phyloP scores from a whole-genome alignment of 1,140 invertebrate genomes.

The Anastrepha obliqua region DNA sequence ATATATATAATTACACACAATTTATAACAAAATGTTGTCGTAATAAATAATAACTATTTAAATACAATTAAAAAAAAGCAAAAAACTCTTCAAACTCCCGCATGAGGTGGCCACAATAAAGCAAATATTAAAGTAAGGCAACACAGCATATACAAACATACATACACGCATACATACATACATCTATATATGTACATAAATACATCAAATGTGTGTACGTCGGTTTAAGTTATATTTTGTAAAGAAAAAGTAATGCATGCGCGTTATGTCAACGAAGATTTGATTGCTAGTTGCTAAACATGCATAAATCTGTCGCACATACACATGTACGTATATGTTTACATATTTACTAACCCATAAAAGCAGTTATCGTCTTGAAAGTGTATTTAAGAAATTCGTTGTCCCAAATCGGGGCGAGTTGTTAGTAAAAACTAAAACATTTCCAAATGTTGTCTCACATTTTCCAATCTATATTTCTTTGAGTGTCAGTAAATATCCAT shows the following conservation, averaged over 20 bases:
- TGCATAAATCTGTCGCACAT: not conserved
- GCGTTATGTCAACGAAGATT: no score
- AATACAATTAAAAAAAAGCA: not conserved
- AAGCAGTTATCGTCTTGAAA: not conserved
- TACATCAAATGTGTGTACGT: no score
- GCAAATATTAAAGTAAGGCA: conserved; percentile 13
- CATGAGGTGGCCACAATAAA: not conserved
- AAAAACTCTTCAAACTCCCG: not conserved
- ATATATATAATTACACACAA: not conserved
- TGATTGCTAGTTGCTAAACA: not conserved
- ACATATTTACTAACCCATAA: not conserved
- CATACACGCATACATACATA: not conserved
- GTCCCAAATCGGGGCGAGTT: no score
- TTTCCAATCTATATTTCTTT: not conserved
- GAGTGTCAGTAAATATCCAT: not conserved
- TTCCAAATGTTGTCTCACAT: no score
- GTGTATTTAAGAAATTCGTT: no score
- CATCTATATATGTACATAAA: not conserved
- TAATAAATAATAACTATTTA: conserved; percentile 25
- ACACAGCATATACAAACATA: not conserved
- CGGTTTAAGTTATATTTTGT: no score
- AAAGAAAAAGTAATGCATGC: no score
- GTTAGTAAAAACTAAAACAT: no score
- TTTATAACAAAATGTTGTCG: conserved; percentile 4
- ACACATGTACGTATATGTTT: not conserved